Percentiles rank a stretch among this genome's conserved stretches.
Conservation (phyloP, 1,140 invertebrate genomes). For the Drosophila chauvacae region DNA sequence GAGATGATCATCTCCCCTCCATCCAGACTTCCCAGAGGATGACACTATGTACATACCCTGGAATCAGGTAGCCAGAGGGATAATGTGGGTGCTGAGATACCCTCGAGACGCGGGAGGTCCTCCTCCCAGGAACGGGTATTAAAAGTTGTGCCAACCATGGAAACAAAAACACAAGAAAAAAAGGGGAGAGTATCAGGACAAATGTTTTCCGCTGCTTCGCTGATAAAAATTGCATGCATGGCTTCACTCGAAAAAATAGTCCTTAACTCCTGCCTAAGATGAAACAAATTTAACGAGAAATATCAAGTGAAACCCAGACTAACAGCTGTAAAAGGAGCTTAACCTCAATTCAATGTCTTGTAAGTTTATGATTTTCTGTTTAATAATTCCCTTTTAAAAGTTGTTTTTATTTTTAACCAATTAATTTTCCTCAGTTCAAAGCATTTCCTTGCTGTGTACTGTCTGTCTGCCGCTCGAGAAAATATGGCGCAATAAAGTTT, state of each 20-base stretch:
- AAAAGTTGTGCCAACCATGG: constrained; percentile 36
- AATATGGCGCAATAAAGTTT: constrained; percentile 78
- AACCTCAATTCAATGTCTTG: neutral
- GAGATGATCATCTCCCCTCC: constrained; percentile 4
- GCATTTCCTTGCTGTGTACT: neutral
- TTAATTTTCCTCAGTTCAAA: neutral
- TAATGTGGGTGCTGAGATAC: neutral
- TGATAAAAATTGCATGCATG: constrained; percentile 60
- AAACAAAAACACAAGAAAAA: constrained; percentile 8
- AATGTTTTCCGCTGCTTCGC: constrained; percentile 64
- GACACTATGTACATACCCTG: constrained; percentile 12
- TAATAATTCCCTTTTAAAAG: too few relatives aligned
- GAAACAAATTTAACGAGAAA: neutral
- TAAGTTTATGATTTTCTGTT: neutral
- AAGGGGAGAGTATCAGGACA: constrained; percentile 45
- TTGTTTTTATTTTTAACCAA: too few relatives aligned
- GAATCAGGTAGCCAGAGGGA: neutral
- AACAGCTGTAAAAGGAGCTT: neutral
- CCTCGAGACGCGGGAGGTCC: neutral
- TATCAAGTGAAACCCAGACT: neutral
- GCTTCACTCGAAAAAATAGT: neutral
- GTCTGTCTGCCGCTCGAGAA: constrained; percentile 53
- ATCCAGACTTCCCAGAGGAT: neutral
- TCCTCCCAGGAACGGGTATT: constrained; percentile 5
- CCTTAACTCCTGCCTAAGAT: neutral